phyloP scores from a whole-genome alignment of 2,113 vertebrate genomes.

The Megatriorchis doriae region DNA sequence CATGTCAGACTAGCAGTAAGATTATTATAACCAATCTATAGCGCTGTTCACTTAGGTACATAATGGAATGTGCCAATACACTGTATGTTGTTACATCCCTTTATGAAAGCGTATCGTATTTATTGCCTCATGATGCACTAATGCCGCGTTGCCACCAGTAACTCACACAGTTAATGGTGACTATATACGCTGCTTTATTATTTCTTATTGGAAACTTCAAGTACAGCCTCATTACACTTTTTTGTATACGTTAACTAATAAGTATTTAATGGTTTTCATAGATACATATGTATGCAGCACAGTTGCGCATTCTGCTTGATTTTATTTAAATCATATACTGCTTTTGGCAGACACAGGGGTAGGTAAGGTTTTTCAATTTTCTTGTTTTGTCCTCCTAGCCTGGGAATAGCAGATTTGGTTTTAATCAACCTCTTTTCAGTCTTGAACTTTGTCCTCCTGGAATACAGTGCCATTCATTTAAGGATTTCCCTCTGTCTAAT shows the following conservation, averaged over 20 bases:
- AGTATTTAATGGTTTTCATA: not conserved
- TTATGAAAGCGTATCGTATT: not conserved
- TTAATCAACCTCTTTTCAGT: conserved; percentile 33
- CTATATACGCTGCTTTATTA: not conserved
- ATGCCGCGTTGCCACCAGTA: not conserved
- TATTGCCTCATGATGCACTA: not conserved
- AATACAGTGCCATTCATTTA: conserved; percentile 12
- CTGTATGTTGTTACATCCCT: not conserved
- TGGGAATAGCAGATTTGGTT: conserved; percentile 14
- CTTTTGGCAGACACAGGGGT: not conserved
- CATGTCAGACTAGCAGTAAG: not conserved
- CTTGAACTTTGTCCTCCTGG: conserved; percentile 40
- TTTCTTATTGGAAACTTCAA: not conserved
- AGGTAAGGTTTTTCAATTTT: not conserved
- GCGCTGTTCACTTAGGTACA: not conserved
- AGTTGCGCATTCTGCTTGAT: not conserved
- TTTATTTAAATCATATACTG: not conserved
- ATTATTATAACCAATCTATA: not conserved
- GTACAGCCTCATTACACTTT: not conserved
- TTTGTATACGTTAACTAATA: not conserved
- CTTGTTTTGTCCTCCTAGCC: not conserved
- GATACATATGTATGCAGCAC: not conserved
- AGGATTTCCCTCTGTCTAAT: conserved; percentile 48
- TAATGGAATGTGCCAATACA: not conserved
- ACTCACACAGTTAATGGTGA: not conserved